Conservation (phyloP, 2,888 invertebrate species). For the Lepeophtheirus nordmannii region DNA sequence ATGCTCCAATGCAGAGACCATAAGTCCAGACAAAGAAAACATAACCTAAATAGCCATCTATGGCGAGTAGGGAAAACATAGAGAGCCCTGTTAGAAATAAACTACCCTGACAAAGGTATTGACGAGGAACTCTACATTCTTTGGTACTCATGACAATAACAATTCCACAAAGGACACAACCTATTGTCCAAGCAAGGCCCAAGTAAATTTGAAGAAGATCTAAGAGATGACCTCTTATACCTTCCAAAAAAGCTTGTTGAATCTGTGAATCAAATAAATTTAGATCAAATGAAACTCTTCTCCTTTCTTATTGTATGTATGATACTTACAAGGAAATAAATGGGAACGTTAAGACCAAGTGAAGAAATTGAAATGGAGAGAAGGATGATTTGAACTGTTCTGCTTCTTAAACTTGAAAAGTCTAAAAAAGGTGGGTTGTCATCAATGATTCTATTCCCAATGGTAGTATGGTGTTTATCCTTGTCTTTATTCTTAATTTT, state of each 20-base stretch:
- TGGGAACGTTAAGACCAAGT: slow-evolving; percentile 69
- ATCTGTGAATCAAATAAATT: slow-evolving; percentile 25
- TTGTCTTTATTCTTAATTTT: slow-evolving; percentile 30
- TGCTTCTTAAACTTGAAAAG: slow-evolving; percentile 64
- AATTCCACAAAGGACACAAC: slow-evolving; percentile 62
- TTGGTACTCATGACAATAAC: slow-evolving; percentile 65
- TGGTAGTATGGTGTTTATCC: slow-evolving; percentile 39
- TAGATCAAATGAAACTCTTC: neutral
- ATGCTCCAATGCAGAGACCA: slow-evolving; percentile 71
- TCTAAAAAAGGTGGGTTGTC: slow-evolving; percentile 72
- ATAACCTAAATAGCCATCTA: slow-evolving; percentile 42
- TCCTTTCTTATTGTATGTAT: neutral
- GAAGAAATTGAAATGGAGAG: slow-evolving; percentile 61
- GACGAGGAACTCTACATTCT: slow-evolving; percentile 67
- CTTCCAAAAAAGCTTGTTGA: slow-evolving; percentile 25
- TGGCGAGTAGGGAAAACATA: slow-evolving; percentile 57
- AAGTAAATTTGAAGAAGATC: slow-evolving; percentile 32
- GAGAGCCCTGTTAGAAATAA: slow-evolving; percentile 61
- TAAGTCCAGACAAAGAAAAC: slow-evolving; percentile 58
- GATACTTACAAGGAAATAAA: slow-evolving; percentile 52
- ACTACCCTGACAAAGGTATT: slow-evolving; percentile 61
- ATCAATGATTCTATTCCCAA: slow-evolving; percentile 45
- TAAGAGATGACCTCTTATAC: neutral
- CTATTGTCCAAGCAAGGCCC: slow-evolving; percentile 65
- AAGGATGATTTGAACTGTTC: slow-evolving; percentile 64